phyloP scores from a whole-genome alignment of 2,113 vertebrate genomes.

The Thermophis baileyi region DNA sequence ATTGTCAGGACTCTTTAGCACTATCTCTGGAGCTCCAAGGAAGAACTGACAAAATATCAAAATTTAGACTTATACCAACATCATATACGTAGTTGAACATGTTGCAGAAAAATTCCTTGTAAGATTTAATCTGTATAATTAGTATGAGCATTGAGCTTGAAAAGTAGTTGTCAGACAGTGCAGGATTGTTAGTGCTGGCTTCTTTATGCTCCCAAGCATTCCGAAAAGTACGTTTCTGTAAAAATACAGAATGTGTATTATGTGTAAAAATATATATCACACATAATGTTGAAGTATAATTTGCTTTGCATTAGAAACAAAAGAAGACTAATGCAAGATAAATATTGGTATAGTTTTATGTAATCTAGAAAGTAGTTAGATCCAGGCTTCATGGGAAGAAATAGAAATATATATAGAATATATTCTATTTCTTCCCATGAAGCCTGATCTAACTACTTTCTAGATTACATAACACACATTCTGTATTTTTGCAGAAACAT shows the following conservation, averaged over 20 bases:
- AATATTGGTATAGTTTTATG: background rate
- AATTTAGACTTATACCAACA: rapidly evolving
- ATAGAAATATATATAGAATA: background rate
- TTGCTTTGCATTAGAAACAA: too few relatives aligned
- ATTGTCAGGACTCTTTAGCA: slow-evolving; percentile 20
- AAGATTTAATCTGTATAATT: background rate
- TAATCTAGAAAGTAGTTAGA: background rate
- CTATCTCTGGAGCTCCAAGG: background rate
- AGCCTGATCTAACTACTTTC: background rate
- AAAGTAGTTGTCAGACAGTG: background rate
- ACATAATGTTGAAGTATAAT: too few relatives aligned
- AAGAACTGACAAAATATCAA: slow-evolving; percentile 5
- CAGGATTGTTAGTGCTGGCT: background rate
- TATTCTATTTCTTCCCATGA: background rate
- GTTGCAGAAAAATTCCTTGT: background rate
- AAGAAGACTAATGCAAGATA: too few relatives aligned
- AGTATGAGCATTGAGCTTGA: background rate
- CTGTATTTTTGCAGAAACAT: background rate
- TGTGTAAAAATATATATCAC: too few relatives aligned
- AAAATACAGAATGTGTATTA: background rate
- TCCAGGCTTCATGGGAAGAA: background rate
- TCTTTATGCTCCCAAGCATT: background rate
- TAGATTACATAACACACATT: background rate
- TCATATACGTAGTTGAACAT: background rate
- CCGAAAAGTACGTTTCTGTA: background rate